Evolutionary conservation across 92 coral and sea anemone genomes (phyloP).

Genomic region (Hydrozoanthus gracilis): DNA sequence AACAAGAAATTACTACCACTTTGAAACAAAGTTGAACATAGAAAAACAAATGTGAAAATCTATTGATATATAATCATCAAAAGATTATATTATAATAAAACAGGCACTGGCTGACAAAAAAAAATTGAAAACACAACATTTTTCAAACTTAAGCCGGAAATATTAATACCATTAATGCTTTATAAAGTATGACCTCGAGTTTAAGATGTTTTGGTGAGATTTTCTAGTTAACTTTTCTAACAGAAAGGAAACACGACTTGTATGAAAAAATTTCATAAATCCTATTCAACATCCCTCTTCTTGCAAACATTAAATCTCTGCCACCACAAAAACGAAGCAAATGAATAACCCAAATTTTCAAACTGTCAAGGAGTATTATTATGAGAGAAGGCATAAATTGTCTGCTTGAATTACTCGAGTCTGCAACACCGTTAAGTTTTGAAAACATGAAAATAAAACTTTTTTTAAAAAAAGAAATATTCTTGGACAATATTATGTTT

Average conservation of each 20-base stretch:
- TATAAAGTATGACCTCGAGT: conserved; percentile 21
- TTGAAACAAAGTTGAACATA: background rate
- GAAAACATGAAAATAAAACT: conserved; percentile 19
- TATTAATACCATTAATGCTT: conserved; percentile 40
- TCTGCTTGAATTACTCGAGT: conserved; percentile 18
- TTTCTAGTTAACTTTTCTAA: too few relatives aligned
- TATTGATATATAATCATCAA: background rate
- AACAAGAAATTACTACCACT: background rate
- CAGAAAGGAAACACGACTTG: background rate
- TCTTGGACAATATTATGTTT: conserved; percentile 32
- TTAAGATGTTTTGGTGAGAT: too few relatives aligned
- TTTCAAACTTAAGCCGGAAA: conserved; percentile 42
- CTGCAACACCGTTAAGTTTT: background rate
- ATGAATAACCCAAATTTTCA: conserved; percentile 16
- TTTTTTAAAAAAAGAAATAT: conserved; percentile 17
- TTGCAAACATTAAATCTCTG: background rate
- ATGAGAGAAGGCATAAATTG: conserved; percentile 26
- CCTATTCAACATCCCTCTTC: background rate
- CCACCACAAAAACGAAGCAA: background rate
- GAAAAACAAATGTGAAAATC: background rate
- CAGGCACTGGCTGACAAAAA: background rate
- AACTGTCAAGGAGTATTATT: conserved; percentile 38
- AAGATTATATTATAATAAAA: background rate
- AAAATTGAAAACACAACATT: conserved; percentile 10
- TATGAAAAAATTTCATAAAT: background rate